Conservation (phyloP, 2,888 invertebrate species). For the Electrophaes corylata region DNA sequence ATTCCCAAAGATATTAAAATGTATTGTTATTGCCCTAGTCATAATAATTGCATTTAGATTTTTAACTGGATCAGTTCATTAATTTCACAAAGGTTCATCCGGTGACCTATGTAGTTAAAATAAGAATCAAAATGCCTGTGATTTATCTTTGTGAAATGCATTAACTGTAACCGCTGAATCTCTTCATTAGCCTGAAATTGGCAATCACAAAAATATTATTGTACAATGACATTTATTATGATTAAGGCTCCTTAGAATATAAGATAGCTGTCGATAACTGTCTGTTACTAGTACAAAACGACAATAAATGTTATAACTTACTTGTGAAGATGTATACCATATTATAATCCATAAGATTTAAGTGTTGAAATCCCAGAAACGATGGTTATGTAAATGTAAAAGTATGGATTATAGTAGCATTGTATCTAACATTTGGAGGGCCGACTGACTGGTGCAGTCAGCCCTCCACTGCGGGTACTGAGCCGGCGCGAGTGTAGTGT, state of each 20-base stretch:
- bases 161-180: no score
- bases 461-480: slow-evolving; percentile 61
- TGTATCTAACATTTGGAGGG: slow-evolving; percentile 48
- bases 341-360: not conserved
- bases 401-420: slow-evolving; percentile 14
- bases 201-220: no score
- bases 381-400: not conserved
- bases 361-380: no score
- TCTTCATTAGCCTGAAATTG: no score
- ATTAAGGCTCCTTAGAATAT: not conserved
- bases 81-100: no score
- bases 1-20: slow-evolving; percentile 37
- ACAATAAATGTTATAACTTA: no score
- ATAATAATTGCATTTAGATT: not conserved
- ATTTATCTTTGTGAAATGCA: no score
- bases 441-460: slow-evolving; percentile 62
- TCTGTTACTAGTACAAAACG: not conserved
- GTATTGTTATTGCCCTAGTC: slow-evolving; percentile 1
- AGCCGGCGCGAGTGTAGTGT: slow-evolving; percentile 69
- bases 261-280: not conserved
- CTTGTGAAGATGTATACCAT: not conserved
- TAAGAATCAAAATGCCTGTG: no score
- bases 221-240: no score
- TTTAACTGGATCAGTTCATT: no score
- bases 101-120: no score